Base-by-base conservation (phyloP, 2,888 invertebrate species). In the Allolobophora icterica region DNA sequence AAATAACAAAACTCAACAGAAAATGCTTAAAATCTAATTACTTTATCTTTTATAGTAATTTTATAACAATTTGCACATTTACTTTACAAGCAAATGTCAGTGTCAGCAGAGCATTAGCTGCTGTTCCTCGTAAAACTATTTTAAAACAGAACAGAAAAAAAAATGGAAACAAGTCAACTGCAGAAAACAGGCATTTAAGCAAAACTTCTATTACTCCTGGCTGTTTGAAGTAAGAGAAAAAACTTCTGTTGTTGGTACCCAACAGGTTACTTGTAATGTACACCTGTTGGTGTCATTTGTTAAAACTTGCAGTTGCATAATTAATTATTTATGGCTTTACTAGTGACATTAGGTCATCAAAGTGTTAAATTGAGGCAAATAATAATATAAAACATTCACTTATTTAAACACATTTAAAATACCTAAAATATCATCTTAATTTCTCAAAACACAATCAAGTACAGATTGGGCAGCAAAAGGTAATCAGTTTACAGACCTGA, bases 41-140 rank as follows among this genome's bases (percentile, higher is more conserved):
- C n/a, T n/a, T 71, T 4, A 71, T 11, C n/a, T 71, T 8, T n/a
- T 17, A n/a, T 71, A 52, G 5, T 71, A 5, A 71, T 71, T 71
- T 71, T 71, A 11, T 71, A 71, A 71, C n/a, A 71, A 71, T 71
- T n/a, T 71, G n/a, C n/a, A 71, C 71, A 71, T 71, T 71, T 71
- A 71, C 71, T 71, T n/a, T 71, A 71, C n/a, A 71, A 71, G 71
- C 71, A 71, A 71, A 71, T 71, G 71, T 24, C 52, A 52, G 24
- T 3, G 8, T n/a, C 71, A 71, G 71, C 30, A 71, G 19, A n/a
- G 30, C n/a, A 71, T 71, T n/a, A n/a, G 71, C 71, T 71, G 71
- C n/a, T 71, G 21, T 21, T 52, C 52, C 19, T 71, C 71, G 1
- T 8, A 17, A 71, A 71, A 71, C 71, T n/a, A 71, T 71, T 5